Base-by-base conservation (phyloP, 37 sponge, comb jelly and placozoan genomes). In the Ephydatia muelleri region DNA sequence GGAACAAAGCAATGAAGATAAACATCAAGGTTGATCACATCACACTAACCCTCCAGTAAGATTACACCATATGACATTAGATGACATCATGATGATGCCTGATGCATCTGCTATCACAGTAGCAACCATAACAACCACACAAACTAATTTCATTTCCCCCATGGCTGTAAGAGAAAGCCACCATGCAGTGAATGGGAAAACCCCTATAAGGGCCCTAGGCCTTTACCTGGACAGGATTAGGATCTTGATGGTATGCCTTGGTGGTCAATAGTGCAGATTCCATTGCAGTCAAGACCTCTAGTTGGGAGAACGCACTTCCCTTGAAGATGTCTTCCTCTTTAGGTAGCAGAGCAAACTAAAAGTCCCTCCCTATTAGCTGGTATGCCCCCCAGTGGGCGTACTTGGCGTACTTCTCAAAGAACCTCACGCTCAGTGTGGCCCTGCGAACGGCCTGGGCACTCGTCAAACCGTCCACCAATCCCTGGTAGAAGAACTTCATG, bases 401-500 rank as follows among this genome's bases (percentile, higher is more conserved):
- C 8, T 70, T 78, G 0, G 91, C 71, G 67, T 93, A 90, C 67
- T 87, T 84, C 39, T 67, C 30, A 73, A 92, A 89, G 49, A 91
- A 82, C 23, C 96, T 78, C 1, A 95, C 66, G 38, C 90, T 83
- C 75, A 87, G 77, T 25, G 82, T 88, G 43, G 93, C 83, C 66
- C 90, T 92, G 49, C 90, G 96, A 21, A 95, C 70, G 25, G 96
- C 88, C 29, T 25, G 27, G 4, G 85, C 73, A n/a, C 75, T 65
- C 8, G 78, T 68, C 40, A 71, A 70, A 0, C 93, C 96, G 49
- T 90, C 89, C 70, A 85, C 82, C 67, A 90, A 67, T 49, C 81
- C 87, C 49, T 84, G 82, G 85, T 95, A 95, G 88, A 95, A 92
- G 65, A 89, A 92, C 68, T 84, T 32, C 93, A 95, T 95, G 79